Conservation (phyloP, 1,140 invertebrate genomes). For the Brachionus calyciflorus region DNA sequence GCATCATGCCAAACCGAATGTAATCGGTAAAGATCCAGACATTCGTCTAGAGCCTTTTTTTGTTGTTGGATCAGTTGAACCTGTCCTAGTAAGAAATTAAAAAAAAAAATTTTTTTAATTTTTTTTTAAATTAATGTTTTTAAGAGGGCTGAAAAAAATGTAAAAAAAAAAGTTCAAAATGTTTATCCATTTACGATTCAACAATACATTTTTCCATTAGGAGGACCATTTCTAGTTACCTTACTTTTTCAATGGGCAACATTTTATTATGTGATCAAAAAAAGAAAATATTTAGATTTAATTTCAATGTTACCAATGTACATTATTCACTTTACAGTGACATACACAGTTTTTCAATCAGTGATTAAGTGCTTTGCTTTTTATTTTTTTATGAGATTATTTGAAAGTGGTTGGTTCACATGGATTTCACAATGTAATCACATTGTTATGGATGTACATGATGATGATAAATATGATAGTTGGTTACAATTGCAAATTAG, state of each 20-base stretch:
- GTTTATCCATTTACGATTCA: conserved; percentile 55
- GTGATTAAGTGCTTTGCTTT: neutral
- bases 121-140: neutral
- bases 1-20: conserved; percentile 61
- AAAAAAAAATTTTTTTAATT: neutral
- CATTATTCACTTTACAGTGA: neutral
- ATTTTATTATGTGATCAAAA: conserved; percentile 54
- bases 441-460: conserved; percentile 47
- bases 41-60: conserved; percentile 58
- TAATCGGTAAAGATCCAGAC: conserved; percentile 61
- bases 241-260: conserved; percentile 59
- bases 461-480: conserved; percentile 6
- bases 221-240: conserved; percentile 59
- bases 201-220: conserved; percentile 57
- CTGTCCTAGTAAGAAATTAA: neutral
- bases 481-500: conserved; percentile 39
- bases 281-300: conserved; percentile 50
- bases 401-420: conserved; percentile 58
- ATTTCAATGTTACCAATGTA: conserved; percentile 19
- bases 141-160: conserved; percentile 41
- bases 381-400: conserved; percentile 47
- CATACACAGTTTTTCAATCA: conserved; percentile 9
- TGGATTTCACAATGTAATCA: conserved; percentile 57
- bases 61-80: conserved; percentile 55
- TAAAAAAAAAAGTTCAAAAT: conserved; percentile 50